Conservation (phyloP, 2,888 invertebrate genomes). For the Drosophila hamatofila region DNA sequence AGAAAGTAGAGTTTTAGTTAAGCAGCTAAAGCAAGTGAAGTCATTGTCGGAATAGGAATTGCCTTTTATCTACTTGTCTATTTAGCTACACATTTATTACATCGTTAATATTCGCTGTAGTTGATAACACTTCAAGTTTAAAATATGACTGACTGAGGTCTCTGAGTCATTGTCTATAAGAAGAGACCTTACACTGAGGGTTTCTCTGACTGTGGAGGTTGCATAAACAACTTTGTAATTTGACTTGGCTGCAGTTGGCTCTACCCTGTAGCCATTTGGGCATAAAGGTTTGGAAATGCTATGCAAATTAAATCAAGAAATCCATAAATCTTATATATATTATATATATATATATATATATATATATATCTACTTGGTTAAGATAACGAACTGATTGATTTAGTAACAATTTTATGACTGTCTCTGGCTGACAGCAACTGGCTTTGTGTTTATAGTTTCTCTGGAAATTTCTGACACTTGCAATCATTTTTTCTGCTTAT, state of each 20-base stretch:
- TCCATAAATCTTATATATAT: too few species aligned
- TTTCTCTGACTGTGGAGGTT: constrained; percentile 8
- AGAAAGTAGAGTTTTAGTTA: not conserved
- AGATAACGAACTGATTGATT: too few species aligned
- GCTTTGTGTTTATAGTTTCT: not conserved
- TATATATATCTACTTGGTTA: not conserved
- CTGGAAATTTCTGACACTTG: not conserved
- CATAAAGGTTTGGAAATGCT: not conserved
- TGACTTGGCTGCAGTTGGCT: constrained; percentile 10
- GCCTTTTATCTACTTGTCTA: constrained; percentile 20
- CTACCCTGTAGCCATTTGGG: not conserved
- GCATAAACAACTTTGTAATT: constrained; percentile 35
- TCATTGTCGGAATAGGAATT: constrained; percentile 13
- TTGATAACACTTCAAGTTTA: constrained; percentile 15
- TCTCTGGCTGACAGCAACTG: too few species aligned
- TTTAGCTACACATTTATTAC: constrained; percentile 6
- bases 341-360: not conserved
- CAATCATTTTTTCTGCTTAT: not conserved
- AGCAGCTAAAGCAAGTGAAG: not conserved
- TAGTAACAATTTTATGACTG: too few species aligned
- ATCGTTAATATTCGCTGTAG: constrained; percentile 10
- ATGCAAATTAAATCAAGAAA: not conserved
- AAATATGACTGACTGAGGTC: not conserved
- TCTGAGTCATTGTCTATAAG: constrained; percentile 30
- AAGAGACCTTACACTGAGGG: constrained; percentile 38